Base-by-base conservation (phyloP, 2,888 invertebrate species). In the Volucella inanis region DNA sequence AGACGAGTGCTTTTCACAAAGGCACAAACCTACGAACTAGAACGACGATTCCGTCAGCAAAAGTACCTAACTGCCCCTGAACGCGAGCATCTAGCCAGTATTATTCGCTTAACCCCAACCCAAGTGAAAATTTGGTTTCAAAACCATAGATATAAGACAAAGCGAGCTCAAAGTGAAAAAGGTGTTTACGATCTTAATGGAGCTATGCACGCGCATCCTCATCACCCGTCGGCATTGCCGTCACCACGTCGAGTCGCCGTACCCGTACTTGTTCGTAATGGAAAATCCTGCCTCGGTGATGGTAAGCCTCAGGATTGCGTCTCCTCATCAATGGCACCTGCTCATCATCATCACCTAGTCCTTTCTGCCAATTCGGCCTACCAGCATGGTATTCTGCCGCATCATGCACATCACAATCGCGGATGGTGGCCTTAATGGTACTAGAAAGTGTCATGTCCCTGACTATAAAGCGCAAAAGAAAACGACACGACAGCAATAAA, bases 51-150 rank as follows among this genome's bases (percentile, higher is more conserved):
- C 92, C 94, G 98, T 2, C 98, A 98, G 90, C 99, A 99, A 92
- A 94, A 98, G 87, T 99, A 99, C 92, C 94, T 99, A 14, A 98
- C 98, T 2, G 99, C 99, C 0, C 99, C 99, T 0, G 99, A 99
- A 92, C 93, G 99, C 45, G 99, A 99, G 90, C 98, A 99, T 91
- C 93, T 99, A 87, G 99, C 99, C 2, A 97, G 97, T 87, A 94
- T 98, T 89, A 99, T 99, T 87, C 94, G 98, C 75, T 93, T 99
- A 78, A 99, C 99, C 2, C 99, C 99, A 0, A 99, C 99, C 2
- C 99, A 99, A 93, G 97, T 97, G 65, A 99, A 99, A 93, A 99
- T 99, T 89, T 99, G 99, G 99, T 99, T 99, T 93, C 99, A 99
- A 92, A 99, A 99, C 92, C 99, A 99, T 92, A 95, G 98, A 90